A percentile compares a stretch with the other conserved stretches of the same genome.
Evolutionary conservation across 2,113 vertebrate genomes (phyloP).

Genomic region (Pagrus major): DNA sequence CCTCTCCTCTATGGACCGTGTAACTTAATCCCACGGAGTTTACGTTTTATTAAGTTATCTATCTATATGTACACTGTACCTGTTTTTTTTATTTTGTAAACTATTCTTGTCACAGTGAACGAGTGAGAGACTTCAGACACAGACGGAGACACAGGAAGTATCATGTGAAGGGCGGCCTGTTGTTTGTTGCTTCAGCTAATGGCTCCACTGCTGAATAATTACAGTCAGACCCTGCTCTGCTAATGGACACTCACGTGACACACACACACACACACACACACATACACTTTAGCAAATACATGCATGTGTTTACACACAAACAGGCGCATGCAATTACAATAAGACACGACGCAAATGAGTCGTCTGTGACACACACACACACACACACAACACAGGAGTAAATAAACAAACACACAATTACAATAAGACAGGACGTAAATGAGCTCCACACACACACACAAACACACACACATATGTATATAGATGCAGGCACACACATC

Average conservation of each 20-base stretch:
- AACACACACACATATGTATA: neutral
- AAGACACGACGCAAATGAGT: constrained; percentile 46
- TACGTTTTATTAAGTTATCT: too few relatives aligned
- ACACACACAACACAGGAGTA: neutral
- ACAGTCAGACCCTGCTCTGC: constrained; percentile 43
- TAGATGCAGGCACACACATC: constrained; percentile 47
- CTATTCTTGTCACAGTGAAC: too few relatives aligned
- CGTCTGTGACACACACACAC: constrained; percentile 15
- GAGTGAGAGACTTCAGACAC: too few relatives aligned
- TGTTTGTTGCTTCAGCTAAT: constrained; percentile 71
- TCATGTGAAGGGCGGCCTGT: constrained; percentile 15
- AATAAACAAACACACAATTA: constrained; percentile 29
- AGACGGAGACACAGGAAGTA: constrained; percentile 46
- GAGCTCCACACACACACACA: constrained; percentile 19
- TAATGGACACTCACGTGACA: constrained; percentile 67
- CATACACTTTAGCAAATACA: constrained; percentile 20
- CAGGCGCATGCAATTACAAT: constrained; percentile 48
- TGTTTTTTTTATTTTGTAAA: too few relatives aligned
- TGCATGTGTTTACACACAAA: neutral
- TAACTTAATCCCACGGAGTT: too few relatives aligned
- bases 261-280: constrained; percentile 15
- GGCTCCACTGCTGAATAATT: constrained; percentile 73
- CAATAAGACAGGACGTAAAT: constrained; percentile 45
- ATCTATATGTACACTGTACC: too few relatives aligned
- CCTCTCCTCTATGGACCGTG: too few relatives aligned